These are phyloP conservation scores for Heteropelma amictum DNA, from an alignment of 2,888 invertebrate genomes.

Conservation along the genomic window DNA sequence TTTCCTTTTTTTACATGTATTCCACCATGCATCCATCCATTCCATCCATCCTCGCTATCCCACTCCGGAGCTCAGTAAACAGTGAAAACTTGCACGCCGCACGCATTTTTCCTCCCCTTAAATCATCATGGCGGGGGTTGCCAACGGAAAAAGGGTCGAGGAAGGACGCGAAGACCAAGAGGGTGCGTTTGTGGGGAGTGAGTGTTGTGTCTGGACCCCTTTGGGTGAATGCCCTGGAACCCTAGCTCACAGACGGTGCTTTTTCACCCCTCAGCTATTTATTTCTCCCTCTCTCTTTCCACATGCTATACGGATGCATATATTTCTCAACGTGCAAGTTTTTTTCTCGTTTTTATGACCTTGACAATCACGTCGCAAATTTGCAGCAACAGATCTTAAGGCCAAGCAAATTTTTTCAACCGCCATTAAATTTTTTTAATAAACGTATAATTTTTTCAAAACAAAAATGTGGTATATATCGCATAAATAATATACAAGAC, in stretches of 20 bases:
- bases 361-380: too few species aligned
- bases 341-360: too few species aligned
- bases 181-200: slow-evolving; percentile 62
- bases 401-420: too few species aligned
- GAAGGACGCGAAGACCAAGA: slow-evolving; percentile 56
- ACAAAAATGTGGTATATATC: too few species aligned
- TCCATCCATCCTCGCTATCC: not conserved
- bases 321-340: too few species aligned
- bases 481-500: too few species aligned
- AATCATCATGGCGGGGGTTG: slow-evolving; percentile 12
- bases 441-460: too few species aligned
- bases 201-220: slow-evolving; percentile 74
- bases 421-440: too few species aligned
- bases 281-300: slow-evolving; percentile 44
- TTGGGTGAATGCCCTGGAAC: slow-evolving; percentile 73
- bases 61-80: slow-evolving; percentile 18
- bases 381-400: too few species aligned
- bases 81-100: too few species aligned
- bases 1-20: not conserved
- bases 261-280: slow-evolving; percentile 50
- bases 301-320: too few species aligned
- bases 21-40: not conserved
- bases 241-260: slow-evolving; percentile 69
- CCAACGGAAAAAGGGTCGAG: slow-evolving; percentile 53
- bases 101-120: slow-evolving; percentile 39